Conservation (phyloP, 2,888 invertebrate species). For the Leptinotarsa tumamoca region DNA sequence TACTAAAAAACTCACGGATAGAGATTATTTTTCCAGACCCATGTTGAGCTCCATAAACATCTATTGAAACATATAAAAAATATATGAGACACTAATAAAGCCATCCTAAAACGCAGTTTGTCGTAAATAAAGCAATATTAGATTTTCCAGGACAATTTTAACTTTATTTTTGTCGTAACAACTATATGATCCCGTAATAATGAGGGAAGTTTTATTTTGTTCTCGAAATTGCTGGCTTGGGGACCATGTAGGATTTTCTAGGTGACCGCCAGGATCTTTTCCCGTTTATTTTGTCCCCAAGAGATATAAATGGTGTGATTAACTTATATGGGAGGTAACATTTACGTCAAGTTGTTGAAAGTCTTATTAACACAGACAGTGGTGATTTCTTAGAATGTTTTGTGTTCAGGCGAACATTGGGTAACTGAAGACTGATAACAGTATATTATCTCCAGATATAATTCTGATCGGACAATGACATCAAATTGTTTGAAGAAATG, state of each 20-base stretch:
- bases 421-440: no score
- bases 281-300: conserved; percentile 7
- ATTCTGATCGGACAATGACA: no score
- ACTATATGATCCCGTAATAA: conserved; percentile 42
- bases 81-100: conserved; percentile 36
- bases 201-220: conserved; percentile 40
- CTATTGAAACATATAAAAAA: conserved; percentile 37
- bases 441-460: no score
- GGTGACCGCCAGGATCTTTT: conserved; percentile 21
- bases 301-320: conserved; percentile 25
- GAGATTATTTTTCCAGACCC: background rate
- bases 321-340: conserved; percentile 11
- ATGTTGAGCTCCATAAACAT: conserved; percentile 17
- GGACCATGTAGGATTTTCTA: conserved; percentile 37
- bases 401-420: no score
- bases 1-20: background rate
- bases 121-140: conserved; percentile 40
- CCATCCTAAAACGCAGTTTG: conserved; percentile 35
- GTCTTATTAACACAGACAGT: no score
- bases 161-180: conserved; percentile 36
- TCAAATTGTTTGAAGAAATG: no score
- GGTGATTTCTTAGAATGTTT: no score
- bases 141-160: conserved; percentile 32
- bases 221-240: conserved; percentile 33
- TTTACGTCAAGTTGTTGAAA: conserved; percentile 13